Base-by-base conservation (phyloP, 2,888 invertebrate genomes). In the Rhimphoctona megacephalus region DNA sequence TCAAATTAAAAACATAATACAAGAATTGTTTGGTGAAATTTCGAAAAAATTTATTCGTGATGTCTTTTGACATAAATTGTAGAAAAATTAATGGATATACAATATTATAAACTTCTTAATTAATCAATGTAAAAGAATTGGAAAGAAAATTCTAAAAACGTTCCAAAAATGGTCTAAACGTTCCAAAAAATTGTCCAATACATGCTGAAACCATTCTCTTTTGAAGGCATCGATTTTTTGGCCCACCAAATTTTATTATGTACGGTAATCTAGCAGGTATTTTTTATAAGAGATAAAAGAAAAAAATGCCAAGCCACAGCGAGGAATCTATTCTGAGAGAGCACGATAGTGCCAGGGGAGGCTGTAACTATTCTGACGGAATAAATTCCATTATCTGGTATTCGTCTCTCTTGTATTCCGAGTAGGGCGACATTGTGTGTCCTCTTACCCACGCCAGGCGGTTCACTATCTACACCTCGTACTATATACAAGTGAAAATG, bases 361-460 rank as follows among this genome's bases (percentile, higher is more conserved):
- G 46, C 46, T 54, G 72, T 49, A 49, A 70, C 61, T 80, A 72
- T 72, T 80, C 70, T 61, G 61, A 61, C 80, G 49, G 70, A 80
- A 80, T 80, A 80, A 80, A 72, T 80, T 80, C 80, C 52, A 80
- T 80, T 80, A 80, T 70, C 70, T 70, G 54, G 46, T 61, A 46
- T 80, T 70, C 61, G 46, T 72, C 70, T 80, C 61, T 72, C 70
- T 61, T 22, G 57, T 61, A 25, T 70, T 46, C 57, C 70, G 30
- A 57, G 36, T 36, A n/a, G n/a, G 33, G 19, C n/a, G 36, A 17
- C 70, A 43, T 70, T 57, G 54, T 70, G 46, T 61, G 7, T 33
- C 57, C 49, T 30, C 17, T 66, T 49, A 25, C 52, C 69, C 25
- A 49, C 25, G n/a, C 46, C 33, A 33, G 36, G 11, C 43, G 36